Percentiles rank a stretch among this genome's conserved stretches.
phyloP scores from a whole-genome alignment of 1,140 invertebrate species.

The Lucilia cuprina region DNA sequence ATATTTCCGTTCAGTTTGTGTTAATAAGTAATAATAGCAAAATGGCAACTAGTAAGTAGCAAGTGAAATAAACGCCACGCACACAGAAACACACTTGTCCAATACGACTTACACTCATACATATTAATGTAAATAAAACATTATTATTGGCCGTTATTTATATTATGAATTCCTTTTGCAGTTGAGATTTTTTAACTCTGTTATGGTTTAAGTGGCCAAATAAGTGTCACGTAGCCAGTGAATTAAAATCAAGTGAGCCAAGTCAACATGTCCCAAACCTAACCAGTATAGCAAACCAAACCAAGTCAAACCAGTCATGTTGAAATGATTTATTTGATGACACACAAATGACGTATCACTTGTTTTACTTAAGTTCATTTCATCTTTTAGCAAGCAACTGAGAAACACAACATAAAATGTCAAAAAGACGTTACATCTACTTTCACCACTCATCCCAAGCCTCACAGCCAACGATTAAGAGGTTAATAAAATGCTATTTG shows the following conservation, averaged over 20 bases:
- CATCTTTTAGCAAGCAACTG: neutral
- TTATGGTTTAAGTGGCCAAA: neutral
- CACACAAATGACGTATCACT: neutral
- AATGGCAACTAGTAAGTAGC: neutral
- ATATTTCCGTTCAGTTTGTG: neutral
- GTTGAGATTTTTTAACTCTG: neutral
- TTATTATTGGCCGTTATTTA: neutral
- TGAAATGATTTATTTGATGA: slow-evolving; percentile 18
- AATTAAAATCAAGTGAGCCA: neutral
- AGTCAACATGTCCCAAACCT: neutral
- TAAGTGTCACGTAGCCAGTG: neutral
- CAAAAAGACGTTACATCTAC: neutral
- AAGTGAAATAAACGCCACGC: neutral
- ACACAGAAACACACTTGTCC: neutral
- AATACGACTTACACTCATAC: neutral
- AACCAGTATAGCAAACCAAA: neutral
- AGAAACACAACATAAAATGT: neutral
- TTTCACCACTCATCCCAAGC: neutral
- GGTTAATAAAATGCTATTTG: slow-evolving; percentile 7
- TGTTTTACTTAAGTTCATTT: neutral
- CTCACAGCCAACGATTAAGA: neutral
- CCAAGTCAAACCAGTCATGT: neutral
- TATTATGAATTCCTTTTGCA: neutral
- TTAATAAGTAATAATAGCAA: neutral
- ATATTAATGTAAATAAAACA: neutral